Evolutionary conservation across 2,113 vertebrate genomes (phyloP), one percentile per base, ranked within the genome.

Genomic region (Laterallus jamaicensis): DNA sequence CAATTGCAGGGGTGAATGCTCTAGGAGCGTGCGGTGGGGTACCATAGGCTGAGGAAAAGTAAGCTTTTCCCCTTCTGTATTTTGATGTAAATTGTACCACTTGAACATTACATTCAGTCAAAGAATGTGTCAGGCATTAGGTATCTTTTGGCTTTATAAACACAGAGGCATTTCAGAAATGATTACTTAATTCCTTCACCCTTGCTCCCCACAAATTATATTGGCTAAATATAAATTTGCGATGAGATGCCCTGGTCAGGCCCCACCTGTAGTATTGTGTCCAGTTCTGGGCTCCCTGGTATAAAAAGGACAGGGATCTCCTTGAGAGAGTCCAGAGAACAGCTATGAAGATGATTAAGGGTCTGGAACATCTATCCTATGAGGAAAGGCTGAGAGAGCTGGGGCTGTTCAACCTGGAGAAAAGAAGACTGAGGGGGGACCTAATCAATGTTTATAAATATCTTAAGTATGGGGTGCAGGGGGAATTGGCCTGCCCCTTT

Each of bases 51-150:
- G 47, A 31, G 39, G 6, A 35, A 35, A 35, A 35, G 99, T 99
- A 97, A 98, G 99, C 98, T 93, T 54, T 58, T 64, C 25, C 28
- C 82, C 26, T 19, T 78, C 25, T 83, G 1, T n/a, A 0, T 78
- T 49, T 47, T 55, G 35, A 2, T 71, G n/a, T 19, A 10, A 29
- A 9, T 50, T 85, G 5, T 19, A 10, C 18, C 24, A 17, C 0
- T 16, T 66, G 44, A 95, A 22, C 9, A 37, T 63, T 26, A 11
- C 15, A 5, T 5, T 88, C 50, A 35, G 35, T 35, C 35, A 54
- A 5, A 32, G 12, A 42, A 12, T 12, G 9, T 32, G 63, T 9
- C 31, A 49, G 17, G 16, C 17, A 32, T 63, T 66, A 26, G 13
- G 5, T 16, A 7, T 18, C 16, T 50, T 75, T 32, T 56, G 47